phyloP scores from a whole-genome alignment of 2,888 invertebrate genomes.

The Reticulitermes lucifugus region DNA sequence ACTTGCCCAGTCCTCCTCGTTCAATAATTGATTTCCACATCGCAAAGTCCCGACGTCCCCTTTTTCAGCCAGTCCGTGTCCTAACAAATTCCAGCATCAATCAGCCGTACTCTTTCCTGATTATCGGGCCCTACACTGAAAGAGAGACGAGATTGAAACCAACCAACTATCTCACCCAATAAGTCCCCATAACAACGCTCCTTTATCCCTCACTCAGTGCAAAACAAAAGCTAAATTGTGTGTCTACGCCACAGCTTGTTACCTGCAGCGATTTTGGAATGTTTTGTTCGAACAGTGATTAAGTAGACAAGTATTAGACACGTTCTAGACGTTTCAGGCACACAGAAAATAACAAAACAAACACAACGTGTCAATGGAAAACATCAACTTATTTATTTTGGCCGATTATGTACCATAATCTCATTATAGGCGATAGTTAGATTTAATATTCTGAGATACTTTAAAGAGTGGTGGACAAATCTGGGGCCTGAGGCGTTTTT shows the following conservation, averaged over 20 bases:
- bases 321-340: no score
- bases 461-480: no score
- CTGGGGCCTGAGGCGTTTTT: no score
- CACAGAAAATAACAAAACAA: no score
- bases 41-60: background rate
- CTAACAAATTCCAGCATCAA: slow-evolving; percentile 27
- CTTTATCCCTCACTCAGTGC: background rate
- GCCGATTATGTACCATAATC: no score
- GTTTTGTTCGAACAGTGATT: background rate
- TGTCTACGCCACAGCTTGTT: background rate
- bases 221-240: background rate
- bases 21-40: background rate
- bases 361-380: no score
- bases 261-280: background rate
- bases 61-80: background rate
- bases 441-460: no score
- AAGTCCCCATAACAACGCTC: background rate
- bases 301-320: no score
- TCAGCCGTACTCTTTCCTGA: background rate
- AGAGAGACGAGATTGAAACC: background rate
- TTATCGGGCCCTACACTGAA: background rate
- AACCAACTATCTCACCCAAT: background rate
- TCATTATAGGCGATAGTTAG: no score
- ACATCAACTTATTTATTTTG: no score
- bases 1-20: background rate